Percentiles rank a stretch among this genome's conserved stretches.
These are phyloP conservation scores for Megastigmus dorsalis DNA, from an alignment of 2,888 invertebrate genomes.

Conservation along the genomic window DNA sequence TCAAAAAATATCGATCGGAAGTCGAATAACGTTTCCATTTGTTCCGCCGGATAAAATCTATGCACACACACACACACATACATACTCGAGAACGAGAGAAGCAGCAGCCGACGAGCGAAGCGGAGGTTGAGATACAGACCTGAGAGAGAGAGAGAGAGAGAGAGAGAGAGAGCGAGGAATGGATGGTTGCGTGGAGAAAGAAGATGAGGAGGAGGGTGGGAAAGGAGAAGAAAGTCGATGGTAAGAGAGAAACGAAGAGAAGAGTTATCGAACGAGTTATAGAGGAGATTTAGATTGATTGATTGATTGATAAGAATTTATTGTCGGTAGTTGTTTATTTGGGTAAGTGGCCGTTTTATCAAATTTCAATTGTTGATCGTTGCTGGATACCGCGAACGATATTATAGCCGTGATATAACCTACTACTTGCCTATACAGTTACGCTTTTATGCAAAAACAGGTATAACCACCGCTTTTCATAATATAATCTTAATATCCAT, in stretches of 20 bases:
- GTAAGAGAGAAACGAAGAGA: slow-evolving; percentile 16
- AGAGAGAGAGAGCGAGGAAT: too few species aligned
- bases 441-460: too few species aligned
- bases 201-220: neutral
- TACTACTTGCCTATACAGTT: too few species aligned
- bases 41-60: slow-evolving; percentile 52
- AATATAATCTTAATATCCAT: too few species aligned
- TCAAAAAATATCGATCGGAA: slow-evolving; percentile 56
- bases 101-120: neutral
- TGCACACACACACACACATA: neutral
- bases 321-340: neutral
- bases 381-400: too few species aligned
- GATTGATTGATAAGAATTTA: slow-evolving; percentile 34
- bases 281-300: slow-evolving; percentile 42
- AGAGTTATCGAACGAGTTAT: neutral
- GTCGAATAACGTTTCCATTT: slow-evolving; percentile 50
- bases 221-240: neutral
- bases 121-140: too few species aligned
- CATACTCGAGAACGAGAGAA: neutral
- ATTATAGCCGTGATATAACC: too few species aligned
- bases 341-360: neutral
- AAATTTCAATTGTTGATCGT: neutral
- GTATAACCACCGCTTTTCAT: too few species aligned
- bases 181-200: neutral
- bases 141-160: too few species aligned